phyloP scores from a whole-genome alignment of 2,888 invertebrate genomes.

The Drosophila trichaetosa region DNA sequence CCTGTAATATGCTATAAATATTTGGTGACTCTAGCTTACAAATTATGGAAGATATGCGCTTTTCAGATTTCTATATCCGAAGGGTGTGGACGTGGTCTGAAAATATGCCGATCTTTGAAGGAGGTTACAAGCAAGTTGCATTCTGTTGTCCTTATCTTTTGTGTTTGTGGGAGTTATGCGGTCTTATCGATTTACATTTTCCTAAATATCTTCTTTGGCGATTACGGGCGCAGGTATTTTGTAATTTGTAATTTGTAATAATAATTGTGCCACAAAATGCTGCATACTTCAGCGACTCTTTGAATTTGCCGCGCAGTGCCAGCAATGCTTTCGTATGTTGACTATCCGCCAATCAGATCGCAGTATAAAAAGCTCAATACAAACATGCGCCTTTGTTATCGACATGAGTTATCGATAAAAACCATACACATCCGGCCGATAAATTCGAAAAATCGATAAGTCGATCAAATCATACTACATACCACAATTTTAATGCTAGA shows the following conservation, averaged over 20 bases:
- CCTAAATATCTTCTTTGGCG: too few relatives aligned
- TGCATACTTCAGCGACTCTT: background rate
- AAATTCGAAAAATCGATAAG: background rate
- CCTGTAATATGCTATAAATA: too few relatives aligned
- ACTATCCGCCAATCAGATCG: background rate
- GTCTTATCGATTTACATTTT: too few relatives aligned
- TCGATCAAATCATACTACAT: background rate
- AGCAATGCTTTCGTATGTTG: background rate
- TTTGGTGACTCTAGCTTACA: too few relatives aligned
- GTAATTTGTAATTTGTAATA: background rate
- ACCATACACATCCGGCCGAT: too few relatives aligned
- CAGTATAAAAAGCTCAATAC: background rate
- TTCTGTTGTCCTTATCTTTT: too few relatives aligned
- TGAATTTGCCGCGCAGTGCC: background rate
- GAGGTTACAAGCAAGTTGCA: background rate
- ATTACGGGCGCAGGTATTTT: too few relatives aligned
- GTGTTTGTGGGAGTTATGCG: too few relatives aligned
- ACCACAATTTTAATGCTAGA: background rate
- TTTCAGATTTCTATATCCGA: background rate
- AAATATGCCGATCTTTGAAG: background rate
- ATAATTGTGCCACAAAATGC: background rate
- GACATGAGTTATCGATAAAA: background rate
- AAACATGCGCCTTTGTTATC: background rate
- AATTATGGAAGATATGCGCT: background rate
- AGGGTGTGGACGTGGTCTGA: background rate